A percentile compares a stretch with the other conserved stretches of the same genome.
phyloP scores from a whole-genome alignment of 2,113 vertebrate genomes.

The Aleadryas rufinucha region DNA sequence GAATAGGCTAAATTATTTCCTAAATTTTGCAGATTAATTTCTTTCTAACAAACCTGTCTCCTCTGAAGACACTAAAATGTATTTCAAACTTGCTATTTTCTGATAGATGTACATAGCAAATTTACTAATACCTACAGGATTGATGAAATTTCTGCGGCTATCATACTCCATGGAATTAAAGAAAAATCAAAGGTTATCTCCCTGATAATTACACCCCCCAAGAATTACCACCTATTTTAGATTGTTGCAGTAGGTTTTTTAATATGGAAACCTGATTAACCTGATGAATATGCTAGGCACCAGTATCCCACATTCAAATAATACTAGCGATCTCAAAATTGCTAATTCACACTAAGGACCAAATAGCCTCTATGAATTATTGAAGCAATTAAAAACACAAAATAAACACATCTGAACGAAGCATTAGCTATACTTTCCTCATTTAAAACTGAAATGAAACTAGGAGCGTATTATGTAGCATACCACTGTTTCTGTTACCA shows the following conservation, averaged over 20 bases:
- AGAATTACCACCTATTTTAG: not conserved
- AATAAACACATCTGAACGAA: not conserved
- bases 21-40: not conserved
- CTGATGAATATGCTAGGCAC: not conserved
- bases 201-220: not conserved
- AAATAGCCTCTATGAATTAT: not conserved
- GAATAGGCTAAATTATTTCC: not conserved
- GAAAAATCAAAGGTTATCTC: not conserved
- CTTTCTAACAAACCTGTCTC: not conserved
- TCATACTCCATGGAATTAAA: not conserved
- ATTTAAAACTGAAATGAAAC: not conserved
- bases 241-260: not conserved
- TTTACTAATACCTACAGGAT: not conserved
- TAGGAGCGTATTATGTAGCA: not conserved
- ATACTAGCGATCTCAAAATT: not conserved
- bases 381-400: not conserved
- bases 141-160: not conserved
- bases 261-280: conserved; percentile 3
- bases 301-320: not conserved
- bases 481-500: not conserved
- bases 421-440: not conserved
- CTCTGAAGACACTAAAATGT: not conserved
- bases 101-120: not conserved
- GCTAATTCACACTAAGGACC: not conserved
- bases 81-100: not conserved